Base-by-base conservation (phyloP, 2,113 vertebrate genomes). In the Dasyprocta punctata region DNA sequence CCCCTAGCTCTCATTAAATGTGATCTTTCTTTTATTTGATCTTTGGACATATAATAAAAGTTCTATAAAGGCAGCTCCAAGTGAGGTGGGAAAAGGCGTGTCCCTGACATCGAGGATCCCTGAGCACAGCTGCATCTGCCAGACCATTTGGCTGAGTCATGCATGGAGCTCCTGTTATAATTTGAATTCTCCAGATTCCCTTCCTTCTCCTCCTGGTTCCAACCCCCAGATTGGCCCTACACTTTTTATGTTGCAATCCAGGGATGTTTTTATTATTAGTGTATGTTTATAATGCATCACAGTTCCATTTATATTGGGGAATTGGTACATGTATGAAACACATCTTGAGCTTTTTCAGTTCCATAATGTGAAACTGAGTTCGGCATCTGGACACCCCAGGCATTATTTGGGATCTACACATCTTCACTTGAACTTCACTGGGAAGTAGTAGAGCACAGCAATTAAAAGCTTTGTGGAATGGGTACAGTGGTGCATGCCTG, bases 11-110 rank as follows among this genome's bases (percentile, higher is more conserved):
- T 98, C 92, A 86, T 93, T 98, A 98, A 98, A 97, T 97, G 96
- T 92, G 95, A 84, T 97, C 47, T 85, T 90, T 97, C 52, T 85
- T 89, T 97, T 93, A 97, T 98, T 98, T 98, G 96, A 97, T 97
- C 98, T 98, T 95, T 92, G 98, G 96, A 98, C 90, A 96, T 97
- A 96, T 98, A 98, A 98, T 96, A 97, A 97, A 98, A 98, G 49
- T 93, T 2, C 1, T 96, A 89, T 96, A 90, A 94, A 95, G 52
- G 78, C 98, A 78, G 38, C 77, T 89, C 60, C 67, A 87, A 94
- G 95, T 91, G 1, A 80, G 65, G 77, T 97, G 96, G 97, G 98
- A 93, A 97, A 92, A 97, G 96, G 90, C 95, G 91, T 96, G 89
- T 97, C 92, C 92, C 60, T 96, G 84, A 13, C 38, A 94, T 98